These are phyloP conservation scores for Ceratosolen solmsi DNA, from an alignment of 1,140 invertebrate genomes.

Conservation along the genomic window DNA sequence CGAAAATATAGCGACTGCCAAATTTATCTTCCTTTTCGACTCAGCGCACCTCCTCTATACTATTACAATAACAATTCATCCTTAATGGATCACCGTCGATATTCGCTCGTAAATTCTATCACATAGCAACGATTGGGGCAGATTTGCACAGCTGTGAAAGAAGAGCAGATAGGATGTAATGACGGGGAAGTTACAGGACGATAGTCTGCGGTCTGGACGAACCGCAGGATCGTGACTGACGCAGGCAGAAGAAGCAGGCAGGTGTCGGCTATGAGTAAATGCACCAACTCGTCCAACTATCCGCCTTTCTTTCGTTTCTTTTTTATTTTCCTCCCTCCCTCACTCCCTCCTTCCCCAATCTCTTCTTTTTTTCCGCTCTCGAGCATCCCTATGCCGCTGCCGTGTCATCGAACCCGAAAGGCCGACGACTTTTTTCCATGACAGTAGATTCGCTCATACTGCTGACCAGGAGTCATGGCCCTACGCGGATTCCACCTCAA, in stretches of 20 bases:
- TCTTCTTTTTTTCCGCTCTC: no score
- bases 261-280: constrained; percentile 24
- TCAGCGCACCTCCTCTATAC: no score
- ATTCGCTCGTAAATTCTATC: background rate
- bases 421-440: constrained; percentile 53
- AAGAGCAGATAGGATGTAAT: background rate
- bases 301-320: constrained; percentile 11
- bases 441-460: background rate
- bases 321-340: constrained; percentile 18
- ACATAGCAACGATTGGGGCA: background rate
- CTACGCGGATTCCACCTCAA: constrained; percentile 7
- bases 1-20: no score
- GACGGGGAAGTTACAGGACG: background rate
- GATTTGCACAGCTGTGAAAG: background rate
- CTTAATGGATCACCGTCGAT: no score
- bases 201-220: background rate
- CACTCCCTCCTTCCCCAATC: no score
- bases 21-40: no score
- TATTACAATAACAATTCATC: no score
- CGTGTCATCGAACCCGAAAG: constrained; percentile 57
- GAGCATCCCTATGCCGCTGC: constrained; percentile 26
- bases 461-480: background rate
- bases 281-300: constrained; percentile 33
- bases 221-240: background rate
- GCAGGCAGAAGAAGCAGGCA: background rate